A percentile compares a stretch with the other conserved stretches of the same genome.
These are phyloP conservation scores for Stegastes partitus DNA, from an alignment of 2,113 vertebrate species.

Conservation along the genomic window DNA sequence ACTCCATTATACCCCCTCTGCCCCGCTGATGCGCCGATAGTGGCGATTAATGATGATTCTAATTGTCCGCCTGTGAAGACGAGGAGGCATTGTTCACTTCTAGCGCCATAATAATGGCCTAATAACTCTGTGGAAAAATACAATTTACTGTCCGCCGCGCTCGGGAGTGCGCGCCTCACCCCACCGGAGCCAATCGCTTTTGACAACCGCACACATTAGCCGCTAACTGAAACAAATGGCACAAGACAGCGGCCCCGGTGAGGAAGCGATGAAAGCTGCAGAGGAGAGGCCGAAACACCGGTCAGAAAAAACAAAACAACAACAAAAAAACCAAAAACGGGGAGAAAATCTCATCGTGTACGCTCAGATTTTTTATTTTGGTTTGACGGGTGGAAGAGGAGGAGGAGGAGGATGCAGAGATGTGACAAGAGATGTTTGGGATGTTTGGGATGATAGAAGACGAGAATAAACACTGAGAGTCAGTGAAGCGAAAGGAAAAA, in stretches of 20 bases:
- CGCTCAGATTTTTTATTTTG: conserved; percentile 11
- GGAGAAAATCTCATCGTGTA: conserved; percentile 36
- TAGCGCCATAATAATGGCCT: conserved; percentile 61
- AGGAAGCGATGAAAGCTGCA: conserved; percentile 37
- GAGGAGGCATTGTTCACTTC: conserved; percentile 70
- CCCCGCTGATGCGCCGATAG: conserved; percentile 66
- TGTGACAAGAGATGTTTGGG: conserved; percentile 15
- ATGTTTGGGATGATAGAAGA: conserved; percentile 3
- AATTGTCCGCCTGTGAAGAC: conserved; percentile 71
- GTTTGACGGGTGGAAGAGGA: too few species aligned
- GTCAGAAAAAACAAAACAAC: conserved; percentile 25
- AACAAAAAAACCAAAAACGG: conserved; percentile 1
- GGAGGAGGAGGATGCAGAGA: conserved; percentile 23
- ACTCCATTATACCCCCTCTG: conserved; percentile 66
- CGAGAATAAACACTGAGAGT: background rate
- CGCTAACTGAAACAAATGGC: conserved; percentile 75
- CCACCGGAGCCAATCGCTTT: conserved; percentile 60
- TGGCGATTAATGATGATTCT: conserved; percentile 77
- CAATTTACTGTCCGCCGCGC: conserved; percentile 62
- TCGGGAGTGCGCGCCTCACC: conserved; percentile 41
- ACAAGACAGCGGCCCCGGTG: conserved; percentile 48
- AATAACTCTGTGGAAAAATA: conserved; percentile 76
- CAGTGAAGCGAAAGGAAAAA: conserved; percentile 1
- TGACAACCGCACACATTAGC: conserved; percentile 71
- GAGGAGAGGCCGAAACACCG: conserved; percentile 39